phyloP scores from a whole-genome alignment of 2,888 invertebrate genomes.

The Rhimphoctona megacephalus region DNA sequence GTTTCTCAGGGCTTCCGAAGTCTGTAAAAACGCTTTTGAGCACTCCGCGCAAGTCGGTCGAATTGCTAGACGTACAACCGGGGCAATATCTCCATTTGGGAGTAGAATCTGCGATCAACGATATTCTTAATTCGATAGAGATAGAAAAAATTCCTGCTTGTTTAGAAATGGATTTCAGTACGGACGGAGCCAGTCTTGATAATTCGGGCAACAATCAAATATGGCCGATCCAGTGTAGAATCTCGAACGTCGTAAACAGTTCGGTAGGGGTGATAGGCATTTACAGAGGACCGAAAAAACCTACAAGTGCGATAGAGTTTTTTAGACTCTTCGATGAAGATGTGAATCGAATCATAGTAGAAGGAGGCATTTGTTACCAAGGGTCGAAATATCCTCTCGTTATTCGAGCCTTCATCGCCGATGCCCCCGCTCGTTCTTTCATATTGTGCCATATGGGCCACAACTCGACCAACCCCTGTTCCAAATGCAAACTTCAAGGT shows the following conservation, averaged over 20 bases:
- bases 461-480: slow-evolving; percentile 26
- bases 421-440: slow-evolving; percentile 44
- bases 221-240: slow-evolving; percentile 60
- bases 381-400: background rate
- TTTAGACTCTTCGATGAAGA: slow-evolving; percentile 4
- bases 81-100: slow-evolving; percentile 51
- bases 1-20: slow-evolving; percentile 33
- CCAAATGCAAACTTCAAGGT: slow-evolving; percentile 48
- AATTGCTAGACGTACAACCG: slow-evolving; percentile 4
- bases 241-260: slow-evolving; percentile 55
- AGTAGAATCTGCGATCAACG: background rate
- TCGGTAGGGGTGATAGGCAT: slow-evolving; percentile 58
- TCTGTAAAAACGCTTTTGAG: slow-evolving; percentile 17
- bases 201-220: no score
- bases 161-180: slow-evolving; percentile 32
- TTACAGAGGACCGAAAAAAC: slow-evolving; percentile 59
- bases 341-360: slow-evolving; percentile 10
- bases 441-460: slow-evolving; percentile 29
- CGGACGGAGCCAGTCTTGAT: slow-evolving; percentile 27
- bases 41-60: no score
- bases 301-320: slow-evolving; percentile 16
- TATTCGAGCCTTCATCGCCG: slow-evolving; percentile 32
- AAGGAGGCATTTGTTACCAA: slow-evolving; percentile 47
- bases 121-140: slow-evolving; percentile 4
- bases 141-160: background rate